Evolutionary conservation across 2,113 vertebrate species (phyloP).

Genomic region (Onychorhynchus coronatus): DNA sequence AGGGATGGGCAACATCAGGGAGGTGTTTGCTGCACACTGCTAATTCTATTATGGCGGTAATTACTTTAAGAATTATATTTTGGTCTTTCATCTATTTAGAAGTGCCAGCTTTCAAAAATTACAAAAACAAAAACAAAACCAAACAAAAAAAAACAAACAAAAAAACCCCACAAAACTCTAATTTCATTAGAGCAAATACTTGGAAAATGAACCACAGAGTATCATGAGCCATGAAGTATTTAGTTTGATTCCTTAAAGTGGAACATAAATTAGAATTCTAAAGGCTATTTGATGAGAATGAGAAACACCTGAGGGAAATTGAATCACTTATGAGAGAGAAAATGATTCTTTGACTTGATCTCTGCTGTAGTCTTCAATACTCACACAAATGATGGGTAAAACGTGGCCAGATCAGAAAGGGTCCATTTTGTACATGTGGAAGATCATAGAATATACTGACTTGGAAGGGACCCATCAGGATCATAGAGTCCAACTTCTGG

Average conservation of each 20-base stretch:
- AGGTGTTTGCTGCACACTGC: background rate
- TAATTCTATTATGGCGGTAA: background rate
- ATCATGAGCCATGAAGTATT: background rate
- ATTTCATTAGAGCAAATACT: background rate
- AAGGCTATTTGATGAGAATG: background rate
- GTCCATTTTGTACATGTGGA: background rate
- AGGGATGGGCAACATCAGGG: background rate
- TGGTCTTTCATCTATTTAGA: background rate
- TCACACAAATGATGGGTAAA: background rate
- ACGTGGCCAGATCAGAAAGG: background rate
- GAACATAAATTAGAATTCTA: constrained; percentile 1
- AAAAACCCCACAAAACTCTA: background rate
- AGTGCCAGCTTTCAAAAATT: background rate
- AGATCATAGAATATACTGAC: background rate
- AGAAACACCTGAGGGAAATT: background rate
- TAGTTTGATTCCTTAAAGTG: background rate
- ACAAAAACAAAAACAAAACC: background rate
- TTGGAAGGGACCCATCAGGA: background rate
- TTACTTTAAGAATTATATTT: background rate
- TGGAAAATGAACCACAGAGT: background rate
- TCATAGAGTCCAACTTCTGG: background rate
- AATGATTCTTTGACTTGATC: background rate
- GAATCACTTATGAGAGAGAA: background rate
- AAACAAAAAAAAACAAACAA: too few relatives aligned
- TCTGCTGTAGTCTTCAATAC: background rate